Base-by-base conservation (phyloP, 2,113 vertebrate species). In the Salminus brasiliensis region DNA sequence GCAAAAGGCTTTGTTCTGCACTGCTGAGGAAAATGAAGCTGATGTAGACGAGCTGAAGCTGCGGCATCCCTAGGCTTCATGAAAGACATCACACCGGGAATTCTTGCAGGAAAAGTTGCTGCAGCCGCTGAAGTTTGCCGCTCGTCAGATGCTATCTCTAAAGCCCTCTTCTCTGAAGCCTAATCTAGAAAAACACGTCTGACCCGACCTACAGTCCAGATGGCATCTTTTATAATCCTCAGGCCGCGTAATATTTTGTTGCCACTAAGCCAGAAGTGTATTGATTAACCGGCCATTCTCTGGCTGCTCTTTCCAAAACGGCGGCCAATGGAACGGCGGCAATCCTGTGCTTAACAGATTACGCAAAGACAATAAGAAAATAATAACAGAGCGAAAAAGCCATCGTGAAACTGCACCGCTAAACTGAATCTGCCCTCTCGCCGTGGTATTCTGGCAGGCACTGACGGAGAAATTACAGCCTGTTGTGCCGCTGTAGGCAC, bases 201-300 rank as follows among this genome's bases (percentile, higher is more conserved):
- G 75, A 76, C 74, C 67, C 78, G 75, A 76, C 74, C 80, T 83
- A 72, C 25, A 18, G 49, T 60, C 23, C 60, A 81, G 68, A 71
- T 83, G 75, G 30, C 72, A 78, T 83, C 67, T 82, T 65, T 63
- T 72, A 59, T 74, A 83, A 83, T 83, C 66, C 70, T 75, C 65
- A 67, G 23, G 10, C 25, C 63, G n/a, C n/a, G 53, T 9, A 9
- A 49, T 72, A 67, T 66, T 70, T 62, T 72, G 30, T 59, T 76
- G 32, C 68, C 63, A 34, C n/a, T 62, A 55, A 83, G 53, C 52
- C 41, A 21, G 55, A 57, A 21, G 18, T 27, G 29, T 76, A 83
- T 73, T 77, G 73, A 83, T 79, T 71, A 74, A 74, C 18, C 25
- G 60, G 52, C n/a, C 30, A 63, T 65, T 77, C 49, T 74, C 27